Evolutionary conservation across 1,140 invertebrate species (phyloP).

Genomic region (Drosophila guanche): DNA sequence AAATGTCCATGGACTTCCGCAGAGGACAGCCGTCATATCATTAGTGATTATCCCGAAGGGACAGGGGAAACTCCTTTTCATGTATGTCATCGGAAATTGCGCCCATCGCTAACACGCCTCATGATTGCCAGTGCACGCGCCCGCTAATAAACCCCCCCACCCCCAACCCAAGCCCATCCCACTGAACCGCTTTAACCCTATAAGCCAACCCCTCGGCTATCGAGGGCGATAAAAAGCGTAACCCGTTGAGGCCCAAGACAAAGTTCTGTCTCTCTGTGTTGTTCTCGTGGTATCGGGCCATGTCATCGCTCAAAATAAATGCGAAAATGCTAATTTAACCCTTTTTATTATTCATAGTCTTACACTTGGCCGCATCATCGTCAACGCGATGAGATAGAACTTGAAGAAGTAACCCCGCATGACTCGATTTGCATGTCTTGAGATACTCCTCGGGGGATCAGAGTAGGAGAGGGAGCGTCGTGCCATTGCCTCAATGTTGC

Average conservation of each 20-base stretch:
- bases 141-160: conserved; percentile 58
- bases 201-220: conserved; percentile 3
- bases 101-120: conserved; percentile 67
- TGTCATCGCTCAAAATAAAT: conserved; percentile 80
- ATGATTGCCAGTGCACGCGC: conserved; percentile 74
- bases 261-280: conserved; percentile 5
- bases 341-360: conserved; percentile 83
- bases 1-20: conserved; percentile 37
- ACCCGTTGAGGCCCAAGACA: conserved; percentile 18
- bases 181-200: conserved; percentile 11
- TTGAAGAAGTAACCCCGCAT: conserved; percentile 23
- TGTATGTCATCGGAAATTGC: conserved; percentile 78
- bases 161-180: conserved; percentile 10
- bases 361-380: conserved; percentile 63
- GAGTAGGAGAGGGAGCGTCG: conserved; percentile 23
- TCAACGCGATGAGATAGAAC: conserved; percentile 31
- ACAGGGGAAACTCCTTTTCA: conserved; percentile 48
- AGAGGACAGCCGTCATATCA: conserved; percentile 17
- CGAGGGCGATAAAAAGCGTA: neutral
- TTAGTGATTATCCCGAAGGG: conserved; percentile 62
- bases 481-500: conserved; percentile 41
- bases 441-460: conserved; percentile 41
- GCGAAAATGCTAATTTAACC: conserved; percentile 83
- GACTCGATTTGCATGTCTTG: conserved; percentile 61
- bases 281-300: conserved; percentile 45